Evolutionary conservation across 1,140 invertebrate genomes (phyloP).

Genomic region (Littorina saxatilis): DNA sequence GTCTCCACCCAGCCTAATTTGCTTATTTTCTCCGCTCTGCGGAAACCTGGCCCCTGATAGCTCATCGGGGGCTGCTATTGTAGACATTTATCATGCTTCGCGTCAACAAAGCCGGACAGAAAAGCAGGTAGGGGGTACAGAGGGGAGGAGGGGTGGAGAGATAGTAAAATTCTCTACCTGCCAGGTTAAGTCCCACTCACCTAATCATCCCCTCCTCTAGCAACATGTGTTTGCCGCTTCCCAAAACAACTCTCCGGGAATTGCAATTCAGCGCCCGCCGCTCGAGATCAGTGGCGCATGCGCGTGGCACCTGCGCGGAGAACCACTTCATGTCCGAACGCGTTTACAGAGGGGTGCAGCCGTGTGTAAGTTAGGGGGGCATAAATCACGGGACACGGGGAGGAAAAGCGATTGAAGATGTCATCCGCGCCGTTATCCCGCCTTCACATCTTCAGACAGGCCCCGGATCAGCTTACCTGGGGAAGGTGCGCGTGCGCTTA

Average conservation of each 20-base stretch:
- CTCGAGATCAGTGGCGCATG: too few relatives aligned
- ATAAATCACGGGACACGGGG: slow-evolving; percentile 34
- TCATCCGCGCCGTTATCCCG: slow-evolving; percentile 23
- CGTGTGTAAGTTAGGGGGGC: not conserved
- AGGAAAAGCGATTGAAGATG: slow-evolving; percentile 33
- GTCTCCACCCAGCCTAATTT: not conserved
- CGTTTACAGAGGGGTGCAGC: slow-evolving; percentile 25
- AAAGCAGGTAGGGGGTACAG: too few relatives aligned
- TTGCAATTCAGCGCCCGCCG: not conserved
- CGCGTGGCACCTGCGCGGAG: slow-evolving; percentile 35
- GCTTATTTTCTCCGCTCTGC: not conserved
- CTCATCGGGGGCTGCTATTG: not conserved
- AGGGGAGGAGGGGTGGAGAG: not conserved
- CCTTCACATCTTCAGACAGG: slow-evolving; percentile 31
- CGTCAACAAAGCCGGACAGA: too few relatives aligned
- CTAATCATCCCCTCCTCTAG: slow-evolving; percentile 16
- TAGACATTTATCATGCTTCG: slow-evolving; percentile 7
- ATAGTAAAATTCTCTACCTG: slow-evolving; percentile 28
- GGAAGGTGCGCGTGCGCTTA: slow-evolving; percentile 13
- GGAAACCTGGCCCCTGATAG: not conserved
- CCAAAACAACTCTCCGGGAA: slow-evolving; percentile 20
- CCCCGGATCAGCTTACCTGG: slow-evolving; percentile 13
- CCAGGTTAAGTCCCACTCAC: not conserved
- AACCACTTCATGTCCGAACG: slow-evolving; percentile 16
- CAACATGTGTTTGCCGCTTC: slow-evolving; percentile 31